These are phyloP conservation scores for Sebastes wilsoni DNA, from an alignment of 2,797 vertebrate species.

Conservation along the genomic window DNA sequence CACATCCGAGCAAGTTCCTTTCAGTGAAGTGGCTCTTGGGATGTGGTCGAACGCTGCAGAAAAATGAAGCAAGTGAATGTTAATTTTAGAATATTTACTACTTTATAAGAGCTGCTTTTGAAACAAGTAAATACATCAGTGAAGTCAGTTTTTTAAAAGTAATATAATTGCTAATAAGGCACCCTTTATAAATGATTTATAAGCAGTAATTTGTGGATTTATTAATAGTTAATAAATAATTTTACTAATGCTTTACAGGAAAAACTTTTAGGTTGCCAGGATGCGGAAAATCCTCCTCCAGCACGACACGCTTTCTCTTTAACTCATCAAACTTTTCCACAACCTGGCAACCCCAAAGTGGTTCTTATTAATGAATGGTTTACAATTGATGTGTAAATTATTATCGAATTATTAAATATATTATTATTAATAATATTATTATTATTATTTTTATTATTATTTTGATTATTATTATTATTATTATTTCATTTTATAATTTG, in stretches of 20 bases:
- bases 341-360: not conserved
- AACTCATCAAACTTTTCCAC: not conserved
- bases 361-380: not conserved
- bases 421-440: too few species aligned
- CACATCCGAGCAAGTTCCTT: not conserved
- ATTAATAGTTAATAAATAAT: not conserved
- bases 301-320: not conserved
- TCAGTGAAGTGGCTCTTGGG: not conserved
- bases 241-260: not conserved
- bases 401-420: not conserved
- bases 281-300: not conserved
- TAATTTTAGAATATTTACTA: not conserved
- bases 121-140: not conserved
- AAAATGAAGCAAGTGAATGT: not conserved
- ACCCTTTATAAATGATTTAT: not conserved
- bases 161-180: not conserved
- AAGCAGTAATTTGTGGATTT: not conserved
- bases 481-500: not conserved
- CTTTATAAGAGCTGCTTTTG: not conserved
- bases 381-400: not conserved
- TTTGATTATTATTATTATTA: not conserved
- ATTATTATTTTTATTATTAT: not conserved
- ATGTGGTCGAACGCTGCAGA: not conserved
- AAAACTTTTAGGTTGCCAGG: not conserved
- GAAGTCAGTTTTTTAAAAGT: not conserved